These are phyloP conservation scores for Dendrocincla fuliginosa DNA, from an alignment of 2,797 vertebrate species.

Conservation along the genomic window DNA sequence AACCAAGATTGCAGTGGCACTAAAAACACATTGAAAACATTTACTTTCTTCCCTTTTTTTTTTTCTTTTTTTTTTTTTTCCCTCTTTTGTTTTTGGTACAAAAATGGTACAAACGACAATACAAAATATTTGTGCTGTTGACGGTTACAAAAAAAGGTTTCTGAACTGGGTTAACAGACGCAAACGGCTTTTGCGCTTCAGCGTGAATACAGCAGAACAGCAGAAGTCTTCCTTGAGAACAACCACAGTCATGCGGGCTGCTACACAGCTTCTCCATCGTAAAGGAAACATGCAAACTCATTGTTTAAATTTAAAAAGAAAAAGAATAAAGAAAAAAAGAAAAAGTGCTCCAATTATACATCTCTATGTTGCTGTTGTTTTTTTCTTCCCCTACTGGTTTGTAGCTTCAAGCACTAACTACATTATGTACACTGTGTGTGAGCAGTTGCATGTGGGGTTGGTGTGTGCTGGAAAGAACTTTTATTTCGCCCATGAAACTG, in stretches of 20 bases:
- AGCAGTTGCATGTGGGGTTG: conserved; percentile 39
- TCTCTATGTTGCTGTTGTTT: conserved; percentile 44
- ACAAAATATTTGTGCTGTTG: conserved; percentile 99
- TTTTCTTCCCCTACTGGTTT: conserved; percentile 51
- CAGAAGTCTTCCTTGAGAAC: conserved; percentile 80
- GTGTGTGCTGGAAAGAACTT: background rate
- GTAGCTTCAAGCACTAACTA: conserved; percentile 83
- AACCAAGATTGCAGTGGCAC: conserved; percentile 87
- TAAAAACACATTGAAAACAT: conserved; percentile 91
- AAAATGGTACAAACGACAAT: conserved; percentile 98
- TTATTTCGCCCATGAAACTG: background rate
- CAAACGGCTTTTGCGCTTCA: conserved; percentile 77
- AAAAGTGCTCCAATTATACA: conserved; percentile 77
- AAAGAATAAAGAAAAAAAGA: background rate
- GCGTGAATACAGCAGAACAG: conserved; percentile 78
- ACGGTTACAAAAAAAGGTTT: conserved; percentile 91
- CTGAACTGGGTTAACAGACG: conserved; percentile 79
- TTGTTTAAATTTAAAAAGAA: background rate
- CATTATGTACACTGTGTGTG: conserved; percentile 78
- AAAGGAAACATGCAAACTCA: conserved; percentile 90
- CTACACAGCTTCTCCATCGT: conserved; percentile 81
- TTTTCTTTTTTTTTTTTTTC: background rate
- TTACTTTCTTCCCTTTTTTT: conserved; percentile 67
- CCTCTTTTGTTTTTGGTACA: conserved; percentile 86
- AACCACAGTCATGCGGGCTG: conserved; percentile 87